Evolutionary conservation across 2,888 invertebrate species (phyloP).

Genomic region (Miltochrista miniata): DNA sequence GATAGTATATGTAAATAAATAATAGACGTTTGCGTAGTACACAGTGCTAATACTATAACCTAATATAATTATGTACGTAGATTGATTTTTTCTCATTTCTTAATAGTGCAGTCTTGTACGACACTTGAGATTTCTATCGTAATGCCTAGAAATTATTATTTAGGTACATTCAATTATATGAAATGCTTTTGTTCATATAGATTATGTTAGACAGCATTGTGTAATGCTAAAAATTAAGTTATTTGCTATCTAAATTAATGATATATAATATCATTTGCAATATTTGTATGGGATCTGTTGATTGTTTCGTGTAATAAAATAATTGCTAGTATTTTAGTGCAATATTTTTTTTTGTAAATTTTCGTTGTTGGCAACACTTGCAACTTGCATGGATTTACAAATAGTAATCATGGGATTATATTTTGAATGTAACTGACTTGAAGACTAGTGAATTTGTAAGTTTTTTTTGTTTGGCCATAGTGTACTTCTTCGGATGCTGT

Average conservation of each 20-base stretch:
- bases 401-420: slow-evolving; percentile 26
- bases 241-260: slow-evolving; percentile 60
- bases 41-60: slow-evolving; percentile 32
- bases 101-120: neutral
- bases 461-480: slow-evolving; percentile 51
- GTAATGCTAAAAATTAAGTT: slow-evolving; percentile 40
- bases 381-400: slow-evolving; percentile 7
- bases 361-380: slow-evolving; percentile 40
- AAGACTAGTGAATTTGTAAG: slow-evolving; percentile 38
- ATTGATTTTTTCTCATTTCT: neutral
- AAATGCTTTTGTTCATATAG: slow-evolving; percentile 16
- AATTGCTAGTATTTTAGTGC: slow-evolving; percentile 59
- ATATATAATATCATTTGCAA: slow-evolving; percentile 75
- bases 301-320: slow-evolving; percentile 42
- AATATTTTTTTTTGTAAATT: slow-evolving; percentile 49
- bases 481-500: slow-evolving; percentile 54
- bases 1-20: slow-evolving; percentile 52
- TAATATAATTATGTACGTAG: slow-evolving; percentile 22
- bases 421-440: slow-evolving; percentile 19
- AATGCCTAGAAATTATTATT: slow-evolving; percentile 1
- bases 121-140: neutral
- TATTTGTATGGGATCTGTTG: slow-evolving; percentile 57
- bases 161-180: slow-evolving; percentile 4
- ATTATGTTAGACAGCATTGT: slow-evolving; percentile 8
- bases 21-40: slow-evolving; percentile 50